phyloP scores from a whole-genome alignment of 2,797 vertebrate genomes.

The Coregonus sp. region DNA sequence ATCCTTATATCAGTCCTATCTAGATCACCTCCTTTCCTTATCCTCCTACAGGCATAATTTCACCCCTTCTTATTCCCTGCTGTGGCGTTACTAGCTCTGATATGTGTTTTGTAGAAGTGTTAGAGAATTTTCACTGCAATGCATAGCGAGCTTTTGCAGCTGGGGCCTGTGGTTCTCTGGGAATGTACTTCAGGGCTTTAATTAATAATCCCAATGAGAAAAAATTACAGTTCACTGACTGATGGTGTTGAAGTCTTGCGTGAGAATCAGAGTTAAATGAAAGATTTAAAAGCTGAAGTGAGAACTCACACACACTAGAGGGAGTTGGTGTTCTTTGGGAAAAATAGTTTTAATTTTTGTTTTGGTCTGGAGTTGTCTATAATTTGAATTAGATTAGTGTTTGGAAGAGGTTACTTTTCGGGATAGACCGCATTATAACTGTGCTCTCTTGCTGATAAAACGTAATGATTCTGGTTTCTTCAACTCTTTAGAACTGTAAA shows the following conservation, averaged over 20 bases:
- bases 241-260: background rate
- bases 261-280: background rate
- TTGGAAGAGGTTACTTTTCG: background rate
- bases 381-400: background rate
- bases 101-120: background rate
- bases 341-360: background rate
- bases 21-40: background rate
- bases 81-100: background rate
- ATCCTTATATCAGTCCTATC: background rate
- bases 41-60: background rate
- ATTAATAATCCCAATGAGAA: background rate
- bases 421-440: background rate
- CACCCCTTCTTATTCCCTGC: background rate
- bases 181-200: background rate
- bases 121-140: background rate
- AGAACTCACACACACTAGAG: slow-evolving; percentile 47
- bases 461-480: background rate
- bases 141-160: background rate
- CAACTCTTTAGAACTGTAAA: background rate
- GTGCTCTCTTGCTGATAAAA: background rate
- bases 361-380: background rate
- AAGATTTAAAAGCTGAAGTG: background rate
- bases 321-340: slow-evolving; percentile 29
- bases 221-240: too few species aligned
- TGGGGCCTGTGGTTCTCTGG: background rate